phyloP scores from a whole-genome alignment of 2,888 invertebrate species.

The Netelia melanura region DNA sequence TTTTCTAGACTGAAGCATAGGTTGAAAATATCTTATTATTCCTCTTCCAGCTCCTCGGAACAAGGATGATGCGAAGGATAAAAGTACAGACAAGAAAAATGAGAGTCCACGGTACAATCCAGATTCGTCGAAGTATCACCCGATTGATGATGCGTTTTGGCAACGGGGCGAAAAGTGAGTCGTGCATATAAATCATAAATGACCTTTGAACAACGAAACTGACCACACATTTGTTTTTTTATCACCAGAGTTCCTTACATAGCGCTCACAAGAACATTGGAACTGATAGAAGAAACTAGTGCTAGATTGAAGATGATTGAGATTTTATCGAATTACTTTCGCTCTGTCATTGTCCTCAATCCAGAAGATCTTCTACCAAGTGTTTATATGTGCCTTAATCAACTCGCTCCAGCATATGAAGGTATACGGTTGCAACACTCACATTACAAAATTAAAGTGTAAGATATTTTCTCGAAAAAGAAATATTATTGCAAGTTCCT shows the following conservation, averaged over 20 bases:
- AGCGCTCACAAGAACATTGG: constrained; percentile 95
- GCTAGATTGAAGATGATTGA: constrained; percentile 96
- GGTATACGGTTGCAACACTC: constrained; percentile 85
- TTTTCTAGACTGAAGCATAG: neutral
- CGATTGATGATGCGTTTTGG: constrained; percentile 94
- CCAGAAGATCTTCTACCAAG: constrained; percentile 96
- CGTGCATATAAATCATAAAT: neutral
- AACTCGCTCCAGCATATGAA: constrained; percentile 97
- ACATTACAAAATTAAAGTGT: neutral
- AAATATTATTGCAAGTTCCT: neutral
- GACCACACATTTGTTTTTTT: constrained; percentile 8
- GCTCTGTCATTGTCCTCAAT: constrained; percentile 94
- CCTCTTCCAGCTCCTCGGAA: constrained; percentile 70
- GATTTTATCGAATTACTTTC: constrained; percentile 95
- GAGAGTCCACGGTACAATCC: constrained; percentile 89
- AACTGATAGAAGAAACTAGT: constrained; percentile 94
- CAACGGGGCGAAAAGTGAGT: constrained; percentile 88
- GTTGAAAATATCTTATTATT: constrained; percentile 27
- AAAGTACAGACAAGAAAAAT: constrained; percentile 70
- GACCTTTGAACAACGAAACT: constrained; percentile 25
- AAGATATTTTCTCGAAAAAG: neutral
- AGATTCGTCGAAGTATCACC: constrained; percentile 90
- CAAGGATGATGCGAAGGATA: constrained; percentile 70
- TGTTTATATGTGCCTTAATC: constrained; percentile 98
- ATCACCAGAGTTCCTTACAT: constrained; percentile 93